These are phyloP conservation scores for Orchesella flavescens DNA, from an alignment of 2,888 invertebrate genomes.

Conservation along the genomic window DNA sequence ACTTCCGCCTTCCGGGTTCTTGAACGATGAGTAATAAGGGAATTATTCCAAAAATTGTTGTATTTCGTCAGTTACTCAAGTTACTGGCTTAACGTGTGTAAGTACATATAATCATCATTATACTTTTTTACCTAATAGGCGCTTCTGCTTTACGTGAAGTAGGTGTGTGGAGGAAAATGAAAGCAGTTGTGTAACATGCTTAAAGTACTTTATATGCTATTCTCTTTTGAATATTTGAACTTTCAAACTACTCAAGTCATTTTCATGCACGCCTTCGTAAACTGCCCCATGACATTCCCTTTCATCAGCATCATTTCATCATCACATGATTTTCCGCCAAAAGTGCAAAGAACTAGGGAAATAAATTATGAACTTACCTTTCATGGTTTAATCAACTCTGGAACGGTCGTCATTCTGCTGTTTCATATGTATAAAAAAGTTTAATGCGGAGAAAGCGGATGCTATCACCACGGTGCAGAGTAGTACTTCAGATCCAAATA, in stretches of 20 bases:
- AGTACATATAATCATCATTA: no score
- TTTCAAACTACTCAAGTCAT: no score
- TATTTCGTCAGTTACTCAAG: no score
- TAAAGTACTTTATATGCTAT: no score
- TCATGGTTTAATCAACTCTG: constrained; percentile 63
- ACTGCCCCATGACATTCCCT: background rate
- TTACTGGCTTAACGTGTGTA: no score
- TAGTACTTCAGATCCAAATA: constrained; percentile 23
- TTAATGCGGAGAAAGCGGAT: constrained; percentile 40
- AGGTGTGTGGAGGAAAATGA: no score
- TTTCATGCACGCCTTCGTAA: no score
- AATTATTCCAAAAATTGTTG: background rate
- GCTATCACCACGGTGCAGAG: constrained; percentile 9
- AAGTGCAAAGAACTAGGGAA: constrained; percentile 52
- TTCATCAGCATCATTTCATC: constrained; percentile 6
- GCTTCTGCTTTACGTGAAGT: no score
- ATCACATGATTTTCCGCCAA: constrained; percentile 19
- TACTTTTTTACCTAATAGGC: no score
- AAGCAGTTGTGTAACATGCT: no score
- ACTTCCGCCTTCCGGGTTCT: constrained; percentile 43
- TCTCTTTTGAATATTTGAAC: no score
- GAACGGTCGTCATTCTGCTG: constrained; percentile 48
- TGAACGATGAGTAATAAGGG: constrained; percentile 16
- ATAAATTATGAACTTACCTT: constrained; percentile 54
- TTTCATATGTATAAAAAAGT: constrained; percentile 13